These are phyloP conservation scores for Spea hammondii DNA, from an alignment of 2,797 vertebrate genomes.

Conservation along the genomic window DNA sequence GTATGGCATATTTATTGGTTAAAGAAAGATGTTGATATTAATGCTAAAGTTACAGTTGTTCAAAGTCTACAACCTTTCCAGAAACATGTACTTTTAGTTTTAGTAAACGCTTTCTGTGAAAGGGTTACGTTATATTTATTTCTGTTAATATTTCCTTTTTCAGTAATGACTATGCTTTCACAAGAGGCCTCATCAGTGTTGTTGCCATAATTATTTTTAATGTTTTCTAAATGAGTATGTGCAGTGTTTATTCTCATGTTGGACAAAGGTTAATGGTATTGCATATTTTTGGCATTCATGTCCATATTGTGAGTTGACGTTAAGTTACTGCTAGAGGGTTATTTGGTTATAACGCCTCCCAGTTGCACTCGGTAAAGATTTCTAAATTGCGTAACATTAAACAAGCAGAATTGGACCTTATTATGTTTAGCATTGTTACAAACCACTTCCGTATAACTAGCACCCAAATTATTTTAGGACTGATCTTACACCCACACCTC, in stretches of 20 bases:
- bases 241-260: neutral
- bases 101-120: constrained; percentile 8
- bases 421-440: too few species aligned
- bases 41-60: neutral
- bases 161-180: neutral
- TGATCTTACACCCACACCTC: too few species aligned
- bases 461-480: too few species aligned
- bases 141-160: neutral
- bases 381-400: too few species aligned
- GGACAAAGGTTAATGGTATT: neutral
- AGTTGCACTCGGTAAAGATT: too few species aligned
- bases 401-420: too few species aligned
- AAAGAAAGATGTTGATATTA: neutral
- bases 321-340: too few species aligned
- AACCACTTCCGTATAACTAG: too few species aligned
- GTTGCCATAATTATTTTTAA: neutral
- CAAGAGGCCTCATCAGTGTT: constrained; percentile 1
- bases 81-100: neutral
- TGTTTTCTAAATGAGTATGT: neutral
- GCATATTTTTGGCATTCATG: neutral
- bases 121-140: constrained; percentile 4
- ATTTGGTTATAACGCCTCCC: too few species aligned
- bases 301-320: too few species aligned
- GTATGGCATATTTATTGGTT: constrained; percentile 20
- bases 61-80: neutral